Conservation (phyloP, 2,113 vertebrate species). For the Isurus oxyrinchus region DNA sequence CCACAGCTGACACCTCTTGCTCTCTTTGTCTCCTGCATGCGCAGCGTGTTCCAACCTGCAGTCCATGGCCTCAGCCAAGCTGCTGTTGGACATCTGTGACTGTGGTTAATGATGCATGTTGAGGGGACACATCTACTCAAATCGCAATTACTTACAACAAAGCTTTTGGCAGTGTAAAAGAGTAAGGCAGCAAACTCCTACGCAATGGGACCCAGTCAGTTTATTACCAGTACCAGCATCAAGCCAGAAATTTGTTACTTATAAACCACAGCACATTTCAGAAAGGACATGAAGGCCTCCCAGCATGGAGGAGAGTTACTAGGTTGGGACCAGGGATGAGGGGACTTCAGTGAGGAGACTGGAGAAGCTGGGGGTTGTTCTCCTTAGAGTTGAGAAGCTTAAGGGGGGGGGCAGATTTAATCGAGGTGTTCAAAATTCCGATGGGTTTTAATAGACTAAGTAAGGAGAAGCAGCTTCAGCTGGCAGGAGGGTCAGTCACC, state of each 20-base stretch:
- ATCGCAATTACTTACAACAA: not conserved
- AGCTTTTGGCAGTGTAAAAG: not conserved
- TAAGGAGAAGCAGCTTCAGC: not conserved
- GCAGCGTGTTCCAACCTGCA: not conserved
- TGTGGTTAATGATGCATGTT: not conserved
- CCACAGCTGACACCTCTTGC: too few relatives aligned
- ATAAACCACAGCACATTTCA: not conserved
- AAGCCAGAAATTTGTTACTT: not conserved
- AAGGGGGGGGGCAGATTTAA: not conserved
- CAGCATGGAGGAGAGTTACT: not conserved
- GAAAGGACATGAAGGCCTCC: not conserved
- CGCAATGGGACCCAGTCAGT: not conserved
- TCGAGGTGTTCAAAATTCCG: not conserved
- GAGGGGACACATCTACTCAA: not conserved
- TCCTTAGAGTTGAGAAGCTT: not conserved
- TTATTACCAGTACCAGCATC: not conserved
- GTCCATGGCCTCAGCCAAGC: not conserved
- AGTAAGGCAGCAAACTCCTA: not conserved
- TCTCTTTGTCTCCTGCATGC: not conserved
- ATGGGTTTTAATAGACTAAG: not conserved
- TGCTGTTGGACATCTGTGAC: not conserved
- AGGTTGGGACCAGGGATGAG: not conserved
- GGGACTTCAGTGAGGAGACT: not conserved
- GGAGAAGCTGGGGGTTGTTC: not conserved
- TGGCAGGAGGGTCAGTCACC: too few relatives aligned